Base-by-base conservation (phyloP, 2,888 invertebrate species). In the Synergus japonicus region DNA sequence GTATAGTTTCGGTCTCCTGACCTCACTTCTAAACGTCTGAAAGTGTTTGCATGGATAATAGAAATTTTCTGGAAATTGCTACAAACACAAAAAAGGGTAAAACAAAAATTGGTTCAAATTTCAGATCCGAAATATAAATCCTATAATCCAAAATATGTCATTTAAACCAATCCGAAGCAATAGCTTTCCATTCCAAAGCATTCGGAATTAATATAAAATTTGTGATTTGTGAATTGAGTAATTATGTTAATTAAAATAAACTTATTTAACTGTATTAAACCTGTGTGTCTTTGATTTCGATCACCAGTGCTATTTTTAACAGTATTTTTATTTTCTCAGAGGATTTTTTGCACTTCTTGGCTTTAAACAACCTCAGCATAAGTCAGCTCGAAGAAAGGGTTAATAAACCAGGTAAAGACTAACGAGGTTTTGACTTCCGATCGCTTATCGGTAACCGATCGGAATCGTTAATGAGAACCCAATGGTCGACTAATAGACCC, bases 391-490 rank as follows among this genome's bases (percentile, higher is more conserved):
- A 49, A 49, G 49, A 49, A 49, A 49, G 15, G 5, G 15, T 13
- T 49, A 15, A 49, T 49, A 49, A 49, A 4, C 4, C 49, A 49
- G 49, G 49, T 41, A 73, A 78, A 69, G 78, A 64, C 66, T 80
- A 76, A 78, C 63, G 77, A 80, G 76, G 81, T 81, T 84, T 82
- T 82, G 82, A 83, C 80, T 81, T 81, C 79, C 83, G 86, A 85
- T 86, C 79, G 44, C 79, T 60, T 85, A 86, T 87, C 87, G 79
- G 43, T 60, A 43, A 67, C 76, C 78, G 80, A 86, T 85, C 83
- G 83, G 84, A 85, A 85, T 86, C 82, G 78, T 73, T 85, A 86
- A 85, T 84, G 84, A 86, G 81, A 77, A 80, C 64, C 76, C 81
- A 82, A 84, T 82, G 82, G 78, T n/a, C 77, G 81, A 49, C 81